Conservation (phyloP, 2,113 vertebrate species). For the Dendrocopos noguchii region DNA sequence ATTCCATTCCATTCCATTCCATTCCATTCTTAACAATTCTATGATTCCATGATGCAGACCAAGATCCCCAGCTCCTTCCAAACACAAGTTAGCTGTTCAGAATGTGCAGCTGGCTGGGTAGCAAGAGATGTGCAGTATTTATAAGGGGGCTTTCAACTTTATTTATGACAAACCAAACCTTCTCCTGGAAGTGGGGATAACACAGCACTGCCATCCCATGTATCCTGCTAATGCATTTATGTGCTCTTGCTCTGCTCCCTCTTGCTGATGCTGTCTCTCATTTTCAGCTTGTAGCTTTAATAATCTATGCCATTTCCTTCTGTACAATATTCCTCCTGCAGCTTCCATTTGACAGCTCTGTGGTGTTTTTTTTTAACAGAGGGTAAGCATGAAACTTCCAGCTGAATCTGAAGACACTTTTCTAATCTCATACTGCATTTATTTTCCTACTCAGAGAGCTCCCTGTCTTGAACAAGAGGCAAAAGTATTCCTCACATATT, state of each 20-base stretch:
- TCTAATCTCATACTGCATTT: conserved; percentile 4
- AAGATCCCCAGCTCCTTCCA: not conserved
- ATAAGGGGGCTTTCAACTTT: not conserved
- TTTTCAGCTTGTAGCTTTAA: conserved; percentile 55
- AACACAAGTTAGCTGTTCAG: not conserved
- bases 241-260: not conserved
- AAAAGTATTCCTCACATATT: not conserved
- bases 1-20: too few species aligned
- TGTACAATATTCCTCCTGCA: conserved; percentile 23
- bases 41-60: not conserved
- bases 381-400: conserved; percentile 42
- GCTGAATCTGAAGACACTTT: conserved; percentile 23
- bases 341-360: conserved; percentile 60
- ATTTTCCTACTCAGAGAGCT: not conserved
- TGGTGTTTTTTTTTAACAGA: conserved; percentile 3
- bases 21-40: not conserved
- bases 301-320: conserved; percentile 45
- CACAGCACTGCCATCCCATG: not conserved
- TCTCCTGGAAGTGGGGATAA: not conserved
- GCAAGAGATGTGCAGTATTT: not conserved
- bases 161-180: not conserved
- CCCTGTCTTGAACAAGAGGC: not conserved
- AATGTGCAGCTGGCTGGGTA: not conserved
- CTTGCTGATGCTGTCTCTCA: not conserved
- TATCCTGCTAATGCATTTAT: not conserved